A percentile compares a stretch with the other conserved stretches of the same genome.
phyloP scores from a whole-genome alignment of 2,113 vertebrate species.

The Pseudolaguvia tuberculata region DNA sequence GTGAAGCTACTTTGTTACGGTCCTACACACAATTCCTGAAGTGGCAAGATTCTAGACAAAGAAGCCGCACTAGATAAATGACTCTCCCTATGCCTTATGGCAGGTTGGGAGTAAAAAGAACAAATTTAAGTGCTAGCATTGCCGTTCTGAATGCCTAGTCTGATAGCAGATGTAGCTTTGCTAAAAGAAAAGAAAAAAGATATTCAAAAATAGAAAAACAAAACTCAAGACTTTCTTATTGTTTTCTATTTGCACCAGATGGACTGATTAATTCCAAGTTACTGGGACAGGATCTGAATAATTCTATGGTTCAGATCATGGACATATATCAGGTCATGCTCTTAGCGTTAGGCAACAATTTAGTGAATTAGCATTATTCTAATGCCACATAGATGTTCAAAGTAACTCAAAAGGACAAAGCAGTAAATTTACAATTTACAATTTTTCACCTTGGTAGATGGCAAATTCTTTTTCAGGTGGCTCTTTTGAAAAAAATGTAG shows the following conservation, averaged over 20 bases:
- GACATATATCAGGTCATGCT: slow-evolving; percentile 34
- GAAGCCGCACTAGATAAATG: slow-evolving; percentile 67
- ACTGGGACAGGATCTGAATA: slow-evolving; percentile 75
- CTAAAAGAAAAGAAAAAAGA: slow-evolving; percentile 57
- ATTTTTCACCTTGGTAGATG: no score
- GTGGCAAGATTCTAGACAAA: slow-evolving; percentile 61
- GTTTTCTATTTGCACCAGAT: slow-evolving; percentile 73
- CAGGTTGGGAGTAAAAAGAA: slow-evolving; percentile 67
- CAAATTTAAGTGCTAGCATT: slow-evolving; percentile 56
- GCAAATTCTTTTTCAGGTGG: no score
- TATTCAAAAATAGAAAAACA: slow-evolving; percentile 55
- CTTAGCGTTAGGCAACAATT: slow-evolving; percentile 18
- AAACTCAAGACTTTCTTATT: slow-evolving; percentile 55
- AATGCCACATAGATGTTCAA: slow-evolving; percentile 56
- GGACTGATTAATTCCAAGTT: slow-evolving; percentile 80
- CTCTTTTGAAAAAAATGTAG: no score
- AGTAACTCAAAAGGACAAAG: slow-evolving; percentile 14
- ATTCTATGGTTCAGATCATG: slow-evolving; percentile 53
- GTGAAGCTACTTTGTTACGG: slow-evolving; percentile 18
- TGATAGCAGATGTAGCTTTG: slow-evolving; percentile 35
- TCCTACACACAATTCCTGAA: slow-evolving; percentile 46
- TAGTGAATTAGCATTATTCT: slow-evolving; percentile 3
- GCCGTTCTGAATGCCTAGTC: slow-evolving; percentile 37
- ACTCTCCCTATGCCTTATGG: slow-evolving; percentile 63
- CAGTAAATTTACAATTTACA: no score